Evolutionary conservation across 2,888 invertebrate species (phyloP).

Genomic region (Macaria liturata): DNA sequence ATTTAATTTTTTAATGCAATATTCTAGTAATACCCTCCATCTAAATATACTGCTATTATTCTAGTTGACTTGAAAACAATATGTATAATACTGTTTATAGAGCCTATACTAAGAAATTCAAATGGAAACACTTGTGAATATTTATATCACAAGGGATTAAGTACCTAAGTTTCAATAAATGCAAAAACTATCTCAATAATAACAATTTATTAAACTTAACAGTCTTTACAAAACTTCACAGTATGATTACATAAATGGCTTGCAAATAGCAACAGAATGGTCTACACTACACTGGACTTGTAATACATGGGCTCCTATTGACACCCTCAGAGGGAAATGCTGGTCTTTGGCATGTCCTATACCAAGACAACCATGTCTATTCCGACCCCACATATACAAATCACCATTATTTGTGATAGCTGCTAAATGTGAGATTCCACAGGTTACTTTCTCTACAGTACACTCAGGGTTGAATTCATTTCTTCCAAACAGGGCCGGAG

Average conservation of each 20-base stretch:
- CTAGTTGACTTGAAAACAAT: too few relatives aligned
- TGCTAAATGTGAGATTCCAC: constrained; percentile 89
- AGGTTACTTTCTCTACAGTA: constrained; percentile 85
- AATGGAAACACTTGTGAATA: too few relatives aligned
- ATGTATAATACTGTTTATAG: too few relatives aligned
- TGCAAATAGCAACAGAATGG: constrained; percentile 90
- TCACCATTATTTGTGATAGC: constrained; percentile 93
- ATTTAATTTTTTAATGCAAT: too few relatives aligned
- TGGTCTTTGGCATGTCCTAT: constrained; percentile 92
- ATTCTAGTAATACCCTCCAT: too few relatives aligned
- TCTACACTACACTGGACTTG: constrained; percentile 93
- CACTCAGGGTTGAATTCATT: constrained; percentile 91
- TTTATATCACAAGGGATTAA: neutral
- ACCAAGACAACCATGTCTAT: constrained; percentile 92
- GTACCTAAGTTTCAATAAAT: constrained; percentile 64
- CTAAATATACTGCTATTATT: too few relatives aligned
- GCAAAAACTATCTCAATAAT: constrained; percentile 24
- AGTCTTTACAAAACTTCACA: constrained; percentile 36
- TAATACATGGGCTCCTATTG: constrained; percentile 89
- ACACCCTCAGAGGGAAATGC: constrained; percentile 92
- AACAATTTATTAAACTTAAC: constrained; percentile 42
- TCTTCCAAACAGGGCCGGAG: constrained; percentile 91
- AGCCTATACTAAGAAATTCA: too few relatives aligned
- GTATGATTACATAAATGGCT: constrained; percentile 78
- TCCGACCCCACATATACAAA: constrained; percentile 96